A percentile compares a stretch with the other conserved stretches of the same genome.
phyloP scores from a whole-genome alignment of 2,888 invertebrate species.

The Boloria selene region DNA sequence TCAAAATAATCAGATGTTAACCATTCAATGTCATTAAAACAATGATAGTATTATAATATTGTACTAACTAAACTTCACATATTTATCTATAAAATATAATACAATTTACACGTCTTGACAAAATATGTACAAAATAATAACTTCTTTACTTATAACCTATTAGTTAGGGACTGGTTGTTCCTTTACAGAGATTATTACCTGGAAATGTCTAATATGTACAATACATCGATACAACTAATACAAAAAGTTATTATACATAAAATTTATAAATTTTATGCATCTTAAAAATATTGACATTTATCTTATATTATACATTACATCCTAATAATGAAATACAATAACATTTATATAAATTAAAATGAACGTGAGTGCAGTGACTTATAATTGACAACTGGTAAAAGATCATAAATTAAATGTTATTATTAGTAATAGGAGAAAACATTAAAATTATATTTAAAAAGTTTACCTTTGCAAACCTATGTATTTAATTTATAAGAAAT shows the following conservation, averaged over 20 bases:
- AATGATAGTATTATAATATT: constrained; percentile 16
- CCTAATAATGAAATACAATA: not conserved
- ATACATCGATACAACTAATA: not conserved
- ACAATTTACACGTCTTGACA: not conserved
- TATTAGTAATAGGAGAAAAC: too few relatives aligned
- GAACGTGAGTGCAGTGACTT: not conserved
- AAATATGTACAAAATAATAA: not conserved
- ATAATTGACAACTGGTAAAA: constrained; percentile 3
- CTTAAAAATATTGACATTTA: too few relatives aligned
- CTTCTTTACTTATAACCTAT: not conserved
- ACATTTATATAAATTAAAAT: not conserved
- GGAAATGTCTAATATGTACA: constrained; percentile 7
- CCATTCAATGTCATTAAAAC: not conserved
- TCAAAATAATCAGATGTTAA: not conserved
- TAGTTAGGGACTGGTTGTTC: constrained; percentile 1
- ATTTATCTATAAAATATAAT: constrained; percentile 1
- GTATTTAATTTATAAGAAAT: not conserved
- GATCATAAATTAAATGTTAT: constrained; percentile 15
- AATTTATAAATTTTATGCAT: too few relatives aligned
- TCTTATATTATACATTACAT: too few relatives aligned
- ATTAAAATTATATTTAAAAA: not conserved
- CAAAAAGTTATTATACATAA: not conserved
- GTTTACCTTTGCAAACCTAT: not conserved
- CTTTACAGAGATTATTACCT: not conserved
- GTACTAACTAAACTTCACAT: constrained; percentile 9